Base-by-base conservation (phyloP, 2,797 vertebrate species). In the Tragelaphus oryx region DNA sequence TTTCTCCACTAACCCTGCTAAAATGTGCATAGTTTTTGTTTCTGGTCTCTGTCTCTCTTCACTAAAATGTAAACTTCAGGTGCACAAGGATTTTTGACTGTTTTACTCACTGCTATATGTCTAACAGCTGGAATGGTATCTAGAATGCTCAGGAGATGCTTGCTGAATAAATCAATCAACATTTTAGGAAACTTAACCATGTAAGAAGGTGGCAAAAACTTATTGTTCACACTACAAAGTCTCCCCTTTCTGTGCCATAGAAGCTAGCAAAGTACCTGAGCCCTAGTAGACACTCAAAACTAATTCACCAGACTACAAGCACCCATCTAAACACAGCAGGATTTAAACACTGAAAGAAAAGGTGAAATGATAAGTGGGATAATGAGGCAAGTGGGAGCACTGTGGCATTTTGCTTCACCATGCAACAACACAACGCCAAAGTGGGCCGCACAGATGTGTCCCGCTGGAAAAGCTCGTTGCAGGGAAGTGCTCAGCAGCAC, bases 401-500 rank as follows among this genome's bases (percentile, higher is more conserved):
- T 41, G 8, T 5, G 81, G 50, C 88, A 37, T 87, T 88, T 4
- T 26, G 85, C 75, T 91, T 92, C 60, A 54, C 28, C 52, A n/a
- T 10, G 54, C 8, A 55, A 71, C 13, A 89, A 46, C 48, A 46
- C 93, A 93, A 75, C 11, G 93, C 37, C 16, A 80, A 17, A 0
- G 8, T 3, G 74, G 57, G 92, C 90, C 44, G 26, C 78, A 30
- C 57, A 89, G 83, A 28, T 4, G 28, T n/a, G 60, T 52, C 95
- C 94, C 26, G 75, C 54, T 28, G 78, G 41, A 90, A 97, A 95
- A 96, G 44, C 52, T 75, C 28, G 41, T 76, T 71, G 55, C 82
- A 89, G 90, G 82, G 78, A 86, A 85, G 92, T 1, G 57, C 55
- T 91, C 22, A 79, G 5, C 13, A 84, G 60, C 0, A 26, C 92